Evolutionary conservation across 2,888 invertebrate genomes (phyloP), one percentile per base, ranked within the genome.

Genomic region (Prionchulus punctatus): DNA sequence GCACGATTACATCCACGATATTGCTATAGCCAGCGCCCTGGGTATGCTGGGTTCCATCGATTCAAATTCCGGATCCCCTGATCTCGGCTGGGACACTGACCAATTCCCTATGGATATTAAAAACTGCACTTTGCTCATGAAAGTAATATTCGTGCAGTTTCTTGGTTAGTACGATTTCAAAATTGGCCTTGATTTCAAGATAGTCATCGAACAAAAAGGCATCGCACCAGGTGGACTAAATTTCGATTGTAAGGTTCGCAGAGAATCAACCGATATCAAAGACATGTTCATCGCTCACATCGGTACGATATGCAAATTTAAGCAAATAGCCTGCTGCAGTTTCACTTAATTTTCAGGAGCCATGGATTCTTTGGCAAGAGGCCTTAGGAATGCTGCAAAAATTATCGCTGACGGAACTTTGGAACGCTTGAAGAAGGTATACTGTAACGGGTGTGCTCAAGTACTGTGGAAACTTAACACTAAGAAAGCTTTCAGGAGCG

Each of bases 1-100:
- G 1, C 75, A 75, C 61, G 64, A 67, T 12, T 71, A 73, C 60
- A 73, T 74, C 61, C 75, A 75, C 60, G 80, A 81, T 55, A 73
- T 80, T 68, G 76, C 74, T 60, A 76, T 81, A 76, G 77, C 80
- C 31, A 77, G 77, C 60, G 76, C 77, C 81, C 79, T 79, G 68
- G 79, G 78, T 53, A 77, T 79, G 76, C 67, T 80, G 25, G 81
- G 81, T 0, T 79, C 79, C 1, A 75, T 81, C 3, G 75, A 77
- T 25, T 72, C 80, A 1, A 75, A 75, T 67, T 73, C 74, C 1
- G 75, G 75, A 0, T 72, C 73, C 1, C 72, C 75, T 2, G 74
- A 75, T 59, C 64, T 74, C 2, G 75, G 75, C 55, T 75, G 75
- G 74, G 75, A 75, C 63, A 76, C 77, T 0, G 76, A 76, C 31